Base-by-base conservation (phyloP, 2,888 invertebrate genomes). In the Beris chalybata region DNA sequence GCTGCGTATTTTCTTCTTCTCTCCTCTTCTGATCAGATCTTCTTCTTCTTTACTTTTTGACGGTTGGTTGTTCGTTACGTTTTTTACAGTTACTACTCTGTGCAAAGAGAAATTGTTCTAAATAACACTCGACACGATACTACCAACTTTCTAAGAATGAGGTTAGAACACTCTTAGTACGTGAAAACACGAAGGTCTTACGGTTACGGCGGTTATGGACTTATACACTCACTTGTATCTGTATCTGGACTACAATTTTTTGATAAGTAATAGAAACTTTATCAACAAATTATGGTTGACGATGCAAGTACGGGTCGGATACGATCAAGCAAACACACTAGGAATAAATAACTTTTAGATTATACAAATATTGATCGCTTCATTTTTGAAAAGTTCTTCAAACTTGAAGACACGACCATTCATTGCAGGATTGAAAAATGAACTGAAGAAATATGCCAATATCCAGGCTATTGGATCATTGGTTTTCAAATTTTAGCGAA, bases 21-120 rank as follows among this genome's bases (percentile, higher is more conserved):
- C 30, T 50, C 48, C 32, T n/a, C 29, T 61, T 32, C 38, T 43
- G 4, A 13, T 55, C n/a, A 30, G 31, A 52, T 58, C 44, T 58
- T 65, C 53, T 56, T 48, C 52, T 52, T 3, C 43, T 45, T 52
- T 57, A 43, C 4, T 30, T 52, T 30, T 58, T 45, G 38, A 38
- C 45, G 13, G 38, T 66, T 59, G 13, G 15, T 61, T 47, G 32
- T 66, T 47, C 48, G 15, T 65, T 63, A 61, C 50, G 55, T 55
- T 67, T 44, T 65, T 13, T 53, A 65, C 53, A 58, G 58, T 58
- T 64, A 67, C 56, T 30, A 64, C 64, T 67, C 59, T 65, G 43
- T 63, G 43, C 65, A 65, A 48, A 67, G 70, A 70, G 70, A 70
- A 70, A 70, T 70, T 70, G 70, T 70, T 70, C 70, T 69, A 70